Base-by-base conservation (phyloP, 2,888 invertebrate species). In the Adelphocoris suturalis region DNA sequence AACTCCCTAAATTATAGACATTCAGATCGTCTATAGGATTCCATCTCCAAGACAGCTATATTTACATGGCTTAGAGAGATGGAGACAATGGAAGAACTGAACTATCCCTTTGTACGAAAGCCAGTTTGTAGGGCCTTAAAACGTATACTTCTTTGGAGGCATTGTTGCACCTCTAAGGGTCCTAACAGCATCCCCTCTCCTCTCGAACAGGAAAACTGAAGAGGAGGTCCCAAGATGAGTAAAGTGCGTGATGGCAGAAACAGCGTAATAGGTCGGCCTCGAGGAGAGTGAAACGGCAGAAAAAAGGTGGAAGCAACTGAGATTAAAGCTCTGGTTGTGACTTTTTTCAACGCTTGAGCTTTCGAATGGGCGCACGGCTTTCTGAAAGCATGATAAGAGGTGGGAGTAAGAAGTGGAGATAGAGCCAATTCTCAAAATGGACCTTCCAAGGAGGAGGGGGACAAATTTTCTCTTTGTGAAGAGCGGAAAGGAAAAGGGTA, bases 361-460 rank as follows among this genome's bases (percentile, higher is more conserved):
- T 68, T 68, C 68, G 68, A 68, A 68, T 68, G 68, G 57, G 68
- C 27, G 68, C 68, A 23, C 68, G 27, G 68, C 68, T 68, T 68
- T 68, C 23, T 5, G 23, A 68, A 23, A 68, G 27, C 23, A 68
- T 68, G 68, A 68, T 68, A 68, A 68, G 68, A 68, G 27, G 68
- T 68, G 68, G 68, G 68, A 27, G 9, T 68, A 68, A 68, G 68
- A 23, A 23, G 13, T 1, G 68, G 23, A 68, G 68, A 68, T 68
- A 68, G 68, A 68, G 68, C 68, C 68, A 68, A 68, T 68, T 68
- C 68, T 68, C 68, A 68, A 23, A 68, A 68, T 68, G 68, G 68
- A 68, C 68, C 68, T 68, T 68, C 68, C 68, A 68, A 68, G 68
- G 23, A 68, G 68, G 68, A 23, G 68, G 23, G 37, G 52, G 11